Conservation (phyloP, 2,113 vertebrate genomes). For the Fregata magnificens region DNA sequence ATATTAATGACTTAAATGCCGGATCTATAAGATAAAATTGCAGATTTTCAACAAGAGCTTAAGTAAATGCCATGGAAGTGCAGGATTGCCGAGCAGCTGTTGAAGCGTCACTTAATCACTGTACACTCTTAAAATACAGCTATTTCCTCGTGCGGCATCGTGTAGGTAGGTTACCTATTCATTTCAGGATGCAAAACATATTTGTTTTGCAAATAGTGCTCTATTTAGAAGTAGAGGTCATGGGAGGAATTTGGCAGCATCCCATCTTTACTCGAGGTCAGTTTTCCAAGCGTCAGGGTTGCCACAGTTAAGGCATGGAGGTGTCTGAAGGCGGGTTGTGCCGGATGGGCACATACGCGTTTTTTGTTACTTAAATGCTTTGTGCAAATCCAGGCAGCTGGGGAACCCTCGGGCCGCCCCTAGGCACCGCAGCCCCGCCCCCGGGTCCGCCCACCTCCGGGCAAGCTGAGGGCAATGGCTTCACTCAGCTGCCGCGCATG, state of each 20-base stretch:
- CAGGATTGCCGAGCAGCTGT: fast-evolving
- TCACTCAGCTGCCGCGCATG: background rate
- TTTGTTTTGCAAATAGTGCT: too few relatives aligned
- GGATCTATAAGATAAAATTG: fast-evolving
- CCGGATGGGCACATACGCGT: background rate
- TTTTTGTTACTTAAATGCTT: background rate
- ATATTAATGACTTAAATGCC: background rate
- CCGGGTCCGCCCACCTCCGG: background rate
- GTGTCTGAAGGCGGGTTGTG: too few relatives aligned
- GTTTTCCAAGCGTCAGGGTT: background rate
- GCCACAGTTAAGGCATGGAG: background rate
- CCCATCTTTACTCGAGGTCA: background rate
- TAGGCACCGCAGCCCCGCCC: background rate
- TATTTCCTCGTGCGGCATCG: fast-evolving
- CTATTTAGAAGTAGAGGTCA: background rate
- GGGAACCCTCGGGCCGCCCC: background rate
- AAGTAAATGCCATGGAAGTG: fast-evolving
- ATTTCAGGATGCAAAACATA: fast-evolving
- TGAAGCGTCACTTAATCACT: background rate
- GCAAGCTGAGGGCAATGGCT: background rate
- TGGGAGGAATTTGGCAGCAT: background rate
- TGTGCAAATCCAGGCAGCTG: fast-evolving
- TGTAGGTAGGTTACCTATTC: background rate
- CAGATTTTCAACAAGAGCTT: background rate
- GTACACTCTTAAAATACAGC: too few relatives aligned